Base-by-base conservation (phyloP, 2,113 vertebrate genomes). In the Capricornis sumatraensis region DNA sequence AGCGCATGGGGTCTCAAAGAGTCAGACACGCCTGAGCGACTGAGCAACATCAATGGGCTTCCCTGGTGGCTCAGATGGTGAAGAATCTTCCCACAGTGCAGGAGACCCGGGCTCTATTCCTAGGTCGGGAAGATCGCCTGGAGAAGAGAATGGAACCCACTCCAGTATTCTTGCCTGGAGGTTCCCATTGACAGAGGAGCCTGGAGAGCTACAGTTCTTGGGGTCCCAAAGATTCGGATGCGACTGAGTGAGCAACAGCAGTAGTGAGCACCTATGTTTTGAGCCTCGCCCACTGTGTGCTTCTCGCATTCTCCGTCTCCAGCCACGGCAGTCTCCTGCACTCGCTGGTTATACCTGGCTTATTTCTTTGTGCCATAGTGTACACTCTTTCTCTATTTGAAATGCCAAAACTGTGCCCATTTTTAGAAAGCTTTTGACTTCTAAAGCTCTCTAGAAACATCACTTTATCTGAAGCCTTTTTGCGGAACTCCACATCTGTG, bases 201-300 rank as follows among this genome's bases (percentile, higher is more conserved):
- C 19, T 71, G 67, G 67, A 40, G 19, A 23, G 67, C 67, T 6
- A 3, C n/a, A 6, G 67, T 12, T 10, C 5, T 12, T 23, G n/a
- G n/a, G 19, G n/a, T 71, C n/a, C 11, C n/a, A 6, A 23, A 23
- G 19, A 6, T 13, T 23, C 2, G 19, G 67, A 40, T 0, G 0
- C 0, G n/a, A 3, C 64, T 6, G 19, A 23, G 8, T 2, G 33
- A 2, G 17, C 2, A 6, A 6, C 10, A 40, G 0, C n/a, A 40
- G 0, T 0, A 40, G 11, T 2, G 11, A 12, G n/a, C 67, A 6
- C 6, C 67, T 23, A 0, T 5, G 19, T 7, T 88, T 36, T 8
- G 11, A 67, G 82, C 30, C 40, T 76, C 16, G 15, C 60, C 14
- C n/a, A 17, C 17, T 8, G 14, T 71, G 25, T 13, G 21, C 17